Evolutionary conservation across 1,140 invertebrate species (phyloP).

Genomic region (Oncopodura yosiiana): DNA sequence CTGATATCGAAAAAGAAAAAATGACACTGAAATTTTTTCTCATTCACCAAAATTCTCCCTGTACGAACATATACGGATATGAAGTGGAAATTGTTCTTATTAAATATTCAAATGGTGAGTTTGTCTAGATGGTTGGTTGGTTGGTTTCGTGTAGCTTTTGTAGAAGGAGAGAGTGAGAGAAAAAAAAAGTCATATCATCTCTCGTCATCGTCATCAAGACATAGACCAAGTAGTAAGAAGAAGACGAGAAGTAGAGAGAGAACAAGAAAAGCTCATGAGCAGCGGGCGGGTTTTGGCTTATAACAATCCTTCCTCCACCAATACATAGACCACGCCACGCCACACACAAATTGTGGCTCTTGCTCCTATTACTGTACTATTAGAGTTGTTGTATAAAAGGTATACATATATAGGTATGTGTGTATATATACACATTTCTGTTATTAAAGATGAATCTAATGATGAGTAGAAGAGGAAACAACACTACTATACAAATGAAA

Average conservation of each 20-base stretch:
- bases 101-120: constrained; percentile 34
- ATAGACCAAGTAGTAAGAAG: background rate
- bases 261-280: background rate
- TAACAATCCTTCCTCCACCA: no score
- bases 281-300: background rate
- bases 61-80: constrained; percentile 27
- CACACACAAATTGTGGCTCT: no score
- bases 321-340: no score
- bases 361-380: no score
- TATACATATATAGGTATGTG: no score
- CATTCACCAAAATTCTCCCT: constrained; percentile 27
- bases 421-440: no score
- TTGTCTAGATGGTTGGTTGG: background rate
- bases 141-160: background rate
- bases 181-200: background rate
- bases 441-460: no score
- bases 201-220: background rate
- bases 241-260: background rate
- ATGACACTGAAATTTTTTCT: constrained; percentile 35
- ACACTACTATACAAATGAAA: no score
- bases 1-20: constrained; percentile 35
- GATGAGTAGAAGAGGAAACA: no score
- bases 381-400: no score
- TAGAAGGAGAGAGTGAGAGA: constrained; percentile 18
- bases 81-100: constrained; percentile 34